Conservation (phyloP, 2,113 vertebrate genomes). For the Mugil cephalus region DNA sequence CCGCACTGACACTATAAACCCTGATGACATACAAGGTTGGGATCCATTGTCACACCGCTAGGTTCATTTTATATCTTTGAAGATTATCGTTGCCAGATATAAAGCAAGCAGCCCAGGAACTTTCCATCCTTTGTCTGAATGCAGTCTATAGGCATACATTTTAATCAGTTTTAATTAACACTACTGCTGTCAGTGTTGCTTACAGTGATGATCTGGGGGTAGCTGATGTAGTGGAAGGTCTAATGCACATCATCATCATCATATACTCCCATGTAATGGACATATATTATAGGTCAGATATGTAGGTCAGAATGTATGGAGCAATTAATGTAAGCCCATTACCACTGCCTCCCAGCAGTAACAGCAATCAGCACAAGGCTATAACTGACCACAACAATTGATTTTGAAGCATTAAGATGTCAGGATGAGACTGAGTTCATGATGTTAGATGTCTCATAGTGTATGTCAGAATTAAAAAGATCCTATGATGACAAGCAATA, state of each 20-base stretch:
- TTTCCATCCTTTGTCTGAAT: background rate
- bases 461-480: background rate
- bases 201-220: background rate
- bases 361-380: slow-evolving; percentile 12
- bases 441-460: background rate
- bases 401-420: background rate
- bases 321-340: slow-evolving; percentile 39
- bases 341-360: background rate
- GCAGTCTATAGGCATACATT: background rate
- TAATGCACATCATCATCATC: background rate
- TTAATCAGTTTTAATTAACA: background rate
- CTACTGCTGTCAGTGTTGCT: background rate
- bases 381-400: background rate
- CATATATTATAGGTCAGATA: slow-evolving; percentile 38
- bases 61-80: slow-evolving; percentile 15
- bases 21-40: background rate
- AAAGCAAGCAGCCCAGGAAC: background rate
- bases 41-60: slow-evolving; percentile 17
- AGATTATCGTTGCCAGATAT: background rate
- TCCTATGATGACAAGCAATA: background rate
- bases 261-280: background rate
- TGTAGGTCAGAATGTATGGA: slow-evolving; percentile 43
- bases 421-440: background rate
- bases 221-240: slow-evolving; percentile 14
- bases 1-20: slow-evolving; percentile 28